Evolutionary conservation across 2,797 vertebrate genomes (phyloP).

Genomic region (Rhabdomys pumilio): DNA sequence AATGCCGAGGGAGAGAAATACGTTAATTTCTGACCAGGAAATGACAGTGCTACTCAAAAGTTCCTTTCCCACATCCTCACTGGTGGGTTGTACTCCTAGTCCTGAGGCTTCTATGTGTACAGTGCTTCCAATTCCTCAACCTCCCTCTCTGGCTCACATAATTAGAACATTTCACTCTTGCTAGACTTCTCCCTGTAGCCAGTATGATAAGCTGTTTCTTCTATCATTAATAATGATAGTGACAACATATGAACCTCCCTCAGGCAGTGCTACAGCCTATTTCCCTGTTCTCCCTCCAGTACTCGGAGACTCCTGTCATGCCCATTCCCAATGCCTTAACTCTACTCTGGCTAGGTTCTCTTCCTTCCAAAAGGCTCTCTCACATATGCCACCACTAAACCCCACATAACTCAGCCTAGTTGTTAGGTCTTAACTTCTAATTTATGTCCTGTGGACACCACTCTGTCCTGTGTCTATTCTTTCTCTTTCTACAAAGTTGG

Average conservation of each 20-base stretch:
- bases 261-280: background rate
- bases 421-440: background rate
- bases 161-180: background rate
- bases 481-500: background rate
- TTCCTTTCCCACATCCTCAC: background rate
- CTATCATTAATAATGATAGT: background rate
- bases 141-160: background rate
- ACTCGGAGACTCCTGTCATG: background rate
- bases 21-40: slow-evolving; percentile 11
- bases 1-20: background rate
- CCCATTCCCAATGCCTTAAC: background rate
- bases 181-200: background rate
- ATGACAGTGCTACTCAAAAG: background rate
- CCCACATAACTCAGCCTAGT: background rate
- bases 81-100: background rate
- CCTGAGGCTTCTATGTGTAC: background rate
- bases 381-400: background rate
- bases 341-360: background rate
- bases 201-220: background rate
- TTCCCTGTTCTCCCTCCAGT: background rate
- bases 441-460: background rate
- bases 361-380: background rate
- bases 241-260: background rate
- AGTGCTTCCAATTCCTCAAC: background rate
- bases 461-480: background rate